Evolutionary conservation across 1,140 invertebrate genomes (phyloP), one percentile per base, ranked within the genome.

Genomic region (Drosophila biarmipes): DNA sequence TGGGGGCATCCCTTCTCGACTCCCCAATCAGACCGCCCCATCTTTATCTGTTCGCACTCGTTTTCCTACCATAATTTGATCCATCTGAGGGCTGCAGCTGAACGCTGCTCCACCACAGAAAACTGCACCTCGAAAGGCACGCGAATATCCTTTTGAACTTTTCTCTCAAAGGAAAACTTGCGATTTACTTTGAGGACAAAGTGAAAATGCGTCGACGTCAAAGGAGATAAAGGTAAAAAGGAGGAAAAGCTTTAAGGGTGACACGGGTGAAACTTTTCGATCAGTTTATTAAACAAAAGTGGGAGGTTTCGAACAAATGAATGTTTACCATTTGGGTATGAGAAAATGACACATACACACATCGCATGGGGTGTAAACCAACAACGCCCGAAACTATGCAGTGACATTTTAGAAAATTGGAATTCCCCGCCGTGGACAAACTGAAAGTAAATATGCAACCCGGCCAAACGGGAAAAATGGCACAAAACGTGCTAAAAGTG

Each of bases 391-490:
- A 75, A 86, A 87, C 82, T 78, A 78, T 86, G 66, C 78, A 76
- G 43, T 76, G 84, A 79, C 78, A 78, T 87, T 87, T 69, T 86
- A 51, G 80, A 86, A 87, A 86, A 86, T 86, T 86, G 84, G 82
- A 87, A 85, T 86, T 81, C 40, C 61, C 61, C 38, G 48, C 59
- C 24, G 64, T 80, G 73, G 67, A 84, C 61, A 56, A 38, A 73
- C 55, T 43, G 54, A 69, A 86, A 71, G 78, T 81, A 85, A 85
- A 85, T 80, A 75, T 69, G 63, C 69, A 85, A 81, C 73, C 81
- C 81, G 63, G 73, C 58, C 80, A 85, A 73, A 73, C 72, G 64
- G 45, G 52, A 75, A 85, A 85, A 81, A 56, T 81, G 73, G 73
- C 78, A 82, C 78, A 82, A 48, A 79, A 81, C 73, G 66, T 77